A percentile compares a stretch with the other conserved stretches of the same genome.
phyloP scores from a whole-genome alignment of 2,888 invertebrate species.

The Pyrrhia umbra region DNA sequence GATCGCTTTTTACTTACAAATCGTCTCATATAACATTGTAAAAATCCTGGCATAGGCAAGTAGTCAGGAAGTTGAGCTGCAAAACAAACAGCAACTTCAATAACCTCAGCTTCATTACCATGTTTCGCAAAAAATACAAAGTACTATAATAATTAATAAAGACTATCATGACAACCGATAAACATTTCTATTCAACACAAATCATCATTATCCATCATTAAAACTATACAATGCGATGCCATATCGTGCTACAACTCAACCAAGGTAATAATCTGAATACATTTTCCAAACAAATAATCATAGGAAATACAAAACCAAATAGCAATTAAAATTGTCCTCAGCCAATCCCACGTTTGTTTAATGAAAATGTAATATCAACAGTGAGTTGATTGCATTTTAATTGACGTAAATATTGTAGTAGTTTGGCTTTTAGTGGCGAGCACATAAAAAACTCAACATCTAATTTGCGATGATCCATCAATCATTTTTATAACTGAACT shows the following conservation, averaged over 20 bases:
- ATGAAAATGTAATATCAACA: constrained; percentile 62
- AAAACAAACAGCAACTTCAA: not conserved
- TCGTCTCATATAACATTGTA: too few relatives aligned
- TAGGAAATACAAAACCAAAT: constrained; percentile 41
- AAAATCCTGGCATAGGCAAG: too few relatives aligned
- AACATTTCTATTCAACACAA: constrained; percentile 29
- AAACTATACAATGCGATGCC: constrained; percentile 17
- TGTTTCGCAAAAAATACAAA: constrained; percentile 15
- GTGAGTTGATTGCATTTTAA: constrained; percentile 67
- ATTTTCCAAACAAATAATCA: constrained; percentile 34
- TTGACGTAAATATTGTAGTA: constrained; percentile 62
- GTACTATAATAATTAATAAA: constrained; percentile 21
- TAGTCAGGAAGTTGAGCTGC: too few relatives aligned
- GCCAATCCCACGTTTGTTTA: constrained; percentile 55
- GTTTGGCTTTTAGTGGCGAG: constrained; percentile 35
- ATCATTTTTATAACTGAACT: constrained; percentile 41
- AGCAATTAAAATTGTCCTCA: constrained; percentile 44
- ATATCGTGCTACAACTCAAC: constrained; percentile 4
- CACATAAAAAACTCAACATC: constrained; percentile 41
- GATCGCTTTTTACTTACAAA: too few relatives aligned
- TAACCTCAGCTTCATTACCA: constrained; percentile 20
- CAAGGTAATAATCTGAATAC: constrained; percentile 20
- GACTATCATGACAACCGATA: constrained; percentile 32
- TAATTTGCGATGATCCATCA: constrained; percentile 44
- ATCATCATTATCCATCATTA: constrained; percentile 19